Evolutionary conservation across 2,113 vertebrate genomes (phyloP).

Genomic region (Silurus glanis): DNA sequence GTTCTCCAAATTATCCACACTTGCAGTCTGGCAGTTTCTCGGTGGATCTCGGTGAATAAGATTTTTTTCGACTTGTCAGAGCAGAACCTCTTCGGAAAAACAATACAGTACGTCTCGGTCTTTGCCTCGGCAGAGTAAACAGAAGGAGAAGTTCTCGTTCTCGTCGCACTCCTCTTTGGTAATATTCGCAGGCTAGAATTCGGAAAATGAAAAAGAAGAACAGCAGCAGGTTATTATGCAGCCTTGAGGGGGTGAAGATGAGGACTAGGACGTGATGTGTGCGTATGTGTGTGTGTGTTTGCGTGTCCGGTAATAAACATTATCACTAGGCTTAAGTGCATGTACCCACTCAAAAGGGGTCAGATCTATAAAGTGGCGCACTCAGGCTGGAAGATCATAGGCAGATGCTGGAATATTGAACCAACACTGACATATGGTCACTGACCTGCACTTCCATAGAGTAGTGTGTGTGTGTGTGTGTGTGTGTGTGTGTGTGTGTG

Average conservation of each 20-base stretch:
- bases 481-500: slow-evolving; percentile 32
- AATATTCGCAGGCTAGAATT: slow-evolving; percentile 36
- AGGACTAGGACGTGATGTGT: neutral
- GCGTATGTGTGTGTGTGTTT: slow-evolving; percentile 27
- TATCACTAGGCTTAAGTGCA: slow-evolving; percentile 27
- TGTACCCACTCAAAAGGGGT: slow-evolving; percentile 38
- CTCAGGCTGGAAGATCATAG: slow-evolving; percentile 30
- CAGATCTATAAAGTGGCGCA: slow-evolving; percentile 48
- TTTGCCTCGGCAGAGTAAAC: slow-evolving; percentile 1
- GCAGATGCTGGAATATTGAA: slow-evolving; percentile 48
- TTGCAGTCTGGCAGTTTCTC: too few relatives aligned
- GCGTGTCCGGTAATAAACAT: slow-evolving; percentile 32
- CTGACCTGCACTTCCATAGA: slow-evolving; percentile 43
- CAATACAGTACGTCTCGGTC: neutral
- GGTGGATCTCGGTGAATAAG: too few relatives aligned
- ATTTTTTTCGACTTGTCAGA: neutral
- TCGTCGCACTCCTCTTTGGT: neutral
- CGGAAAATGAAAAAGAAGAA: slow-evolving; percentile 14
- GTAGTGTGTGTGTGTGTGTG: slow-evolving; percentile 19
- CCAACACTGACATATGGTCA: slow-evolving; percentile 44
- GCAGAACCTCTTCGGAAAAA: neutral
- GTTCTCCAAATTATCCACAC: too few relatives aligned
- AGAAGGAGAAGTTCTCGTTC: slow-evolving; percentile 24
- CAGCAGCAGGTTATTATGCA: slow-evolving; percentile 34
- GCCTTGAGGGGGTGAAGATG: slow-evolving; percentile 2